Conservation (phyloP, 1,140 invertebrate species). For the Pseudomyrmex pallidus region DNA sequence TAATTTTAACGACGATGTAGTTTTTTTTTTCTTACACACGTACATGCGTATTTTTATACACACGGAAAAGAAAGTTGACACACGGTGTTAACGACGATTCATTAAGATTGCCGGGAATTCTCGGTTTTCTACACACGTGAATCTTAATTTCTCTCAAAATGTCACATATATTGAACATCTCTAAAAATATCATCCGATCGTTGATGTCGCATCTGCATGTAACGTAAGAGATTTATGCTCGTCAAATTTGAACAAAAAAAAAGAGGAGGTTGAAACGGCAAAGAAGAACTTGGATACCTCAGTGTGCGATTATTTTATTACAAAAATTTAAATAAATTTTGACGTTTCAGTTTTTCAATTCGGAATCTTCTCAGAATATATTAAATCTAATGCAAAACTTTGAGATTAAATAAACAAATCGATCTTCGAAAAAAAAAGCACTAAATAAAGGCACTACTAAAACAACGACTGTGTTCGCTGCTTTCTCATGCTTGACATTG, state of each 20-base stretch:
- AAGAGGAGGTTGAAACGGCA: background rate
- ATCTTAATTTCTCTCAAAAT: constrained; percentile 4
- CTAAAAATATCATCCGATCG: background rate
- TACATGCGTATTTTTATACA: background rate
- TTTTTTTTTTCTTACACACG: too few relatives aligned
- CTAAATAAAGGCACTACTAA: background rate
- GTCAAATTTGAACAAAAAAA: too few relatives aligned
- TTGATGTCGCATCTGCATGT: background rate
- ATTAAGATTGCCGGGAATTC: constrained; percentile 5
- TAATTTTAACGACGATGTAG: background rate
- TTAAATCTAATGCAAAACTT: too few relatives aligned
- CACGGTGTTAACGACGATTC: background rate
- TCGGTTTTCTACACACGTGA: background rate
- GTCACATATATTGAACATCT: background rate
- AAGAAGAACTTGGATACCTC: too few relatives aligned
- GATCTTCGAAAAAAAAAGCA: background rate
- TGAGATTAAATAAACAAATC: background rate
- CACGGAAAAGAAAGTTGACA: background rate
- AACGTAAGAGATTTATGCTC: background rate
- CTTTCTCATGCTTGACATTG: background rate
- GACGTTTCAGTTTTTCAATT: too few relatives aligned
- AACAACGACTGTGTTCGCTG: background rate
- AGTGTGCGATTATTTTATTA: too few relatives aligned
- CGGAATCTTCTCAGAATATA: too few relatives aligned
- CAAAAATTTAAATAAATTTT: too few relatives aligned